Percentiles rank a stretch among this genome's conserved stretches.
phyloP scores from a whole-genome alignment of 2,888 invertebrate genomes.

The Alentia gelatinosa region DNA sequence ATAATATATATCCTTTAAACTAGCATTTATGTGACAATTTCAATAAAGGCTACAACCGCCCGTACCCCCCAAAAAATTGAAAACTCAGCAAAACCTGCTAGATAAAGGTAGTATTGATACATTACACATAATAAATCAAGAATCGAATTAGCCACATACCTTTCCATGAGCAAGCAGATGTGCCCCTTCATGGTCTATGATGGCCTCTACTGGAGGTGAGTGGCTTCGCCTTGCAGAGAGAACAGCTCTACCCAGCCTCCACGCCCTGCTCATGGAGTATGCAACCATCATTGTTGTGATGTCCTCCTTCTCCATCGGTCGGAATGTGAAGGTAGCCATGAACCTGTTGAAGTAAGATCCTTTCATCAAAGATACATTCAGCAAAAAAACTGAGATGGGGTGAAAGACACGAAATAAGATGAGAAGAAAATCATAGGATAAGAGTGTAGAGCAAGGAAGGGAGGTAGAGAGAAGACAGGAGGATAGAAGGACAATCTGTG shows the following conservation, averaged over 20 bases:
- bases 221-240: slow-evolving; percentile 69
- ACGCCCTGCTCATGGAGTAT: slow-evolving; percentile 71
- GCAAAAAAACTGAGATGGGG: neutral
- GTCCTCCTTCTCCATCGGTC: slow-evolving; percentile 65
- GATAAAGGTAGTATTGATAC: too few relatives aligned
- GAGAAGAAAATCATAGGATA: neutral
- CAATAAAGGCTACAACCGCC: too few relatives aligned
- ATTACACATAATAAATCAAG: too few relatives aligned
- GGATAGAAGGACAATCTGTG: neutral
- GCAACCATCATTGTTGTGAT: slow-evolving; percentile 66
- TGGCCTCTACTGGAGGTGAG: slow-evolving; percentile 68
- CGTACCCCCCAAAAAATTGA: too few relatives aligned
- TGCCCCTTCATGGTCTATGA: slow-evolving; percentile 67
- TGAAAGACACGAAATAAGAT: neutral
- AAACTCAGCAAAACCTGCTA: too few relatives aligned
- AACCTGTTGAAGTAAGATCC: too few relatives aligned
- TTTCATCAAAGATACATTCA: too few relatives aligned
- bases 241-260: slow-evolving; percentile 74
- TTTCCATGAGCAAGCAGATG: slow-evolving; percentile 71
- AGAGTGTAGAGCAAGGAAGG: neutral
- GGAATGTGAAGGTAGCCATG: slow-evolving; percentile 67
- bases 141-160: too few relatives aligned
- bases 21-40: too few relatives aligned
- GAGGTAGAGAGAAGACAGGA: neutral
- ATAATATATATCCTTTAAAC: too few relatives aligned